Evolutionary conservation across 2,113 vertebrate genomes (phyloP), one percentile per base, ranked within the genome.

Genomic region (Macrotus californicus): DNA sequence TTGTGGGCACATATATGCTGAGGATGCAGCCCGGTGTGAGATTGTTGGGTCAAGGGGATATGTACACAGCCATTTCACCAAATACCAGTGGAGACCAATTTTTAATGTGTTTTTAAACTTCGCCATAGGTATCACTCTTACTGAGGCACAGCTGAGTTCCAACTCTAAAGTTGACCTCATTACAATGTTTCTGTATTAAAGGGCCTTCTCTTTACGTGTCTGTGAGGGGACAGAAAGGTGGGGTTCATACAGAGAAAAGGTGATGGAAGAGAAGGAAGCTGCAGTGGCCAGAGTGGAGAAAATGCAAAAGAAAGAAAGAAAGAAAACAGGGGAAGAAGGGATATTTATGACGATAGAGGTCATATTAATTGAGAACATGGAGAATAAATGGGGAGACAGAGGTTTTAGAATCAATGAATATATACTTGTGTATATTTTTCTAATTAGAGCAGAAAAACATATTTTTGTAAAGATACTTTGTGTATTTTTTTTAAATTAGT

Each of bases 401-500:
- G 43, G 12, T 39, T 77, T 84, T 41, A 18, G 5, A 83, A 52
- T 80, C 24, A n/a, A 0, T 54, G 24, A 10, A 59, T 67, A 48
- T 50, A 46, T 76, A 31, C 0, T 21, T 59, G n/a, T 15, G 64
- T 3, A 9, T 56, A 43, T 67, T 83, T 91, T 43, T 7, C 46
- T 67, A 73, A 41, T 86, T 61, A 89, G 36, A 93, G 11, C 54
- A 91, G 11, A 3, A 50, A 66, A 82, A 36, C 39, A 36, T 59
- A 82, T 81, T 82, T 88, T 64, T 93, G 61, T 14, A 81, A 89
- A 59, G 50, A 73, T 92, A 85, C 7, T n/a, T 89, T 72, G 21
- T 80, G 21, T 76, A 34, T 89, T 66, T 83, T 48, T 96, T 91
- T 26, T 14, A 93, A 96, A 95, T 97, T 87, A 91, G 67, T 83